Evolutionary conservation across 2,113 vertebrate genomes (phyloP).

Genomic region (Peucedramus taeniatus): DNA sequence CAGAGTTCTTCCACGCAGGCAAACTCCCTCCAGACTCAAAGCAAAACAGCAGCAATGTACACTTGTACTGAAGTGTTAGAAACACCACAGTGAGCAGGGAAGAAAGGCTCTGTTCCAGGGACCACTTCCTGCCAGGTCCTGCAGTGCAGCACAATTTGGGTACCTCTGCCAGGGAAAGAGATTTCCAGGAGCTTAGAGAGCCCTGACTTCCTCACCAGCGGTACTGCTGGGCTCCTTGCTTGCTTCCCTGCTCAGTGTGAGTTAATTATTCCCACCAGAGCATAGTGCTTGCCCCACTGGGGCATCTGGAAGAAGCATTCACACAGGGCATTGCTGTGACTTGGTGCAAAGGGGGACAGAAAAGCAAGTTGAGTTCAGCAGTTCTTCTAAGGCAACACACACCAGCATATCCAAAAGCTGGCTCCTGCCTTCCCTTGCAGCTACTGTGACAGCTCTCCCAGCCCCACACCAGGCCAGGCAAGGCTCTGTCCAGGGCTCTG

Average conservation of each 20-base stretch:
- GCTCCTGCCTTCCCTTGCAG: background rate
- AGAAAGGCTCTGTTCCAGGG: background rate
- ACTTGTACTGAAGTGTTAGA: background rate
- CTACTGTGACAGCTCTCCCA: background rate
- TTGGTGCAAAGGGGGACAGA: background rate
- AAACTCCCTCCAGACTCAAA: background rate
- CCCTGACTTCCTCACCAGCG: background rate
- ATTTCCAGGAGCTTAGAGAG: background rate
- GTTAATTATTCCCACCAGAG: background rate
- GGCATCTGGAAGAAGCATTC: background rate
- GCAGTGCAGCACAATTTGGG: background rate
- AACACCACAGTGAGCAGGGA: background rate
- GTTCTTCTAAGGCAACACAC: background rate
- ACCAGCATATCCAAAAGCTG: background rate
- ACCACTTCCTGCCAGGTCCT: background rate
- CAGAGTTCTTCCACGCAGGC: background rate
- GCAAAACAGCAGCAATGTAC: background rate
- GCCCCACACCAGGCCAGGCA: accelerated
- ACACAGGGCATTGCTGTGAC: background rate
- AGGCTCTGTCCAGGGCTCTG: background rate
- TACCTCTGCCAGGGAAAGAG: background rate
- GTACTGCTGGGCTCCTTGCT: background rate
- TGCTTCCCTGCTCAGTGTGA: accelerated
- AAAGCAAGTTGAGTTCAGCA: background rate
- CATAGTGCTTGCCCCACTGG: background rate